Evolutionary conservation across 2,113 vertebrate species (phyloP).

Genomic region (Tinamus guttatus): DNA sequence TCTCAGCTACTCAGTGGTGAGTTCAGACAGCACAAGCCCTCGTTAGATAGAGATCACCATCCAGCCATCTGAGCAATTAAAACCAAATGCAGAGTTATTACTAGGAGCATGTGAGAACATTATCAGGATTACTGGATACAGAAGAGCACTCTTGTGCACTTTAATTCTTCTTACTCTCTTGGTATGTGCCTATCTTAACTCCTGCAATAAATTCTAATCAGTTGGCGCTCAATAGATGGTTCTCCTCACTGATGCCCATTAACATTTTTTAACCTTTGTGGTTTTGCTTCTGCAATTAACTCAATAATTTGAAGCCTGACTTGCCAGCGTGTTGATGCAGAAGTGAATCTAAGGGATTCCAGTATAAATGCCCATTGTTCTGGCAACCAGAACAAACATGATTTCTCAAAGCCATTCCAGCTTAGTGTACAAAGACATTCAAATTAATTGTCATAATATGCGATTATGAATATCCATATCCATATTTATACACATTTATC

Average conservation of each 20-base stretch:
- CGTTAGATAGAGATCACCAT: background rate
- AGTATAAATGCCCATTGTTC: background rate
- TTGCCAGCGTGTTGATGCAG: background rate
- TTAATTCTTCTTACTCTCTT: background rate
- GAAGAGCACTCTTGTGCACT: background rate
- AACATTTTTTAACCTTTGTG: conserved; percentile 33
- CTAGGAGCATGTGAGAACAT: background rate
- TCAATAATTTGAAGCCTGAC: background rate
- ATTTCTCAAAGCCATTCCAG: conserved; percentile 16
- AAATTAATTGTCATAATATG: background rate
- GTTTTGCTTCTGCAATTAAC: conserved; percentile 27
- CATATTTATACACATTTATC: background rate
- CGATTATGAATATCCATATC: background rate
- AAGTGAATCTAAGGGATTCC: background rate
- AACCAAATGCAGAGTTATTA: conserved; percentile 31
- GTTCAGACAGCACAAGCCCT: background rate
- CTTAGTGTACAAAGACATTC: background rate
- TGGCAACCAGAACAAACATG: background rate
- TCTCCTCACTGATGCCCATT: conserved; percentile 10
- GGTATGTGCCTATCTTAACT: conserved; percentile 12
- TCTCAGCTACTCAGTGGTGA: background rate
- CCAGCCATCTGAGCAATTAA: conserved; percentile 28
- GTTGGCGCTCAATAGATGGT: background rate
- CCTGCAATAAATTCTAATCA: conserved; percentile 48
- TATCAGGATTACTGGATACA: background rate